phyloP scores from a whole-genome alignment of 2,797 vertebrate genomes.

The Steatocranus sp. region DNA sequence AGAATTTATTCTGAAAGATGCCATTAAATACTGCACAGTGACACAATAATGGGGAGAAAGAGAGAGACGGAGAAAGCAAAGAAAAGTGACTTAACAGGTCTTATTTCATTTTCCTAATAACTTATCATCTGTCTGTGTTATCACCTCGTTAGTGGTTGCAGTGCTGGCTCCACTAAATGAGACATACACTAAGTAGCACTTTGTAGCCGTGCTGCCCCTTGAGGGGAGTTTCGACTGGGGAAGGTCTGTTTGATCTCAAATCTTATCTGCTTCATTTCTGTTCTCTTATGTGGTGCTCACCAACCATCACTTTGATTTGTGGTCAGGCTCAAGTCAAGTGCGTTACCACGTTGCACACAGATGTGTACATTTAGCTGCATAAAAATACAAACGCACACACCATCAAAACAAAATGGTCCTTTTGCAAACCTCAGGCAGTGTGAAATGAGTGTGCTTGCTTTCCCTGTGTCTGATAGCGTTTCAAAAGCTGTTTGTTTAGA shows the following conservation, averaged over 20 bases:
- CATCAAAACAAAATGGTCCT: constrained; percentile 42
- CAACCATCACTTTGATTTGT: constrained; percentile 71
- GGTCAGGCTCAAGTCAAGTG: constrained; percentile 62
- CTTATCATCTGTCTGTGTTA: constrained; percentile 25
- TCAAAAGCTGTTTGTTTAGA: constrained; percentile 32
- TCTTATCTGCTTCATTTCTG: constrained; percentile 60
- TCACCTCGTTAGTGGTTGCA: constrained; percentile 41
- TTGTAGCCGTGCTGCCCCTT: constrained; percentile 13
- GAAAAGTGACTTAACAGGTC: constrained; percentile 6
- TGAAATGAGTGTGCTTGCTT: constrained; percentile 34
- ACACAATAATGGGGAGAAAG: neutral
- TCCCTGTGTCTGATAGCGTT: constrained; percentile 19
- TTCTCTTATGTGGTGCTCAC: constrained; percentile 65
- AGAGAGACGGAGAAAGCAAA: neutral
- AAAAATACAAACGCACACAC: constrained; percentile 32
- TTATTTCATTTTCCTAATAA: constrained; percentile 18
- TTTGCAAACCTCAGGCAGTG: constrained; percentile 44
- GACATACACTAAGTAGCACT: constrained; percentile 8
- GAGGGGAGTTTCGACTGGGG: constrained; percentile 20
- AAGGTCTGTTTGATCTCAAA: constrained; percentile 59
- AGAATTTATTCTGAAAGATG: neutral
- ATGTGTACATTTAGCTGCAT: constrained; percentile 31
- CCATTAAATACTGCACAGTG: neutral
- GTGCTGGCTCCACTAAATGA: constrained; percentile 28
- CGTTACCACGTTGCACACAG: constrained; percentile 57